These are phyloP conservation scores for Priocnemis perturbator DNA, from an alignment of 2,888 invertebrate species.

Conservation along the genomic window DNA sequence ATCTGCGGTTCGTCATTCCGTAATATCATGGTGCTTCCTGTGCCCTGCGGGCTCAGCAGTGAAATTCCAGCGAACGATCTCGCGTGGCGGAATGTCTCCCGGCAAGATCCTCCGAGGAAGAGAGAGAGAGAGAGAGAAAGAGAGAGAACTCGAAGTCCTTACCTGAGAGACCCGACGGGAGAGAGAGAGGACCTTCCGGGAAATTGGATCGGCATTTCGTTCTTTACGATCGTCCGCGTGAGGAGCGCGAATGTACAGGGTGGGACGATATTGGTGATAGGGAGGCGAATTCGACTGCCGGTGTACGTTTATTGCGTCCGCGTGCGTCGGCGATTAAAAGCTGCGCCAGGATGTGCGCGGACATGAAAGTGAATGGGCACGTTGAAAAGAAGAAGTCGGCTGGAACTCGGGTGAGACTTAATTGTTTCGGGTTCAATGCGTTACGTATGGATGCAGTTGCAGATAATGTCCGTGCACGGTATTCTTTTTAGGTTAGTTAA, in stretches of 20 bases:
- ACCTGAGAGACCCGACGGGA: slow-evolving; percentile 17
- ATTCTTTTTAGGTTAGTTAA: too few relatives aligned
- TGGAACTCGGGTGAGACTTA: too few relatives aligned
- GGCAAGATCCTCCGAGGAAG: slow-evolving; percentile 25
- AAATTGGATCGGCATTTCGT: slow-evolving; percentile 40
- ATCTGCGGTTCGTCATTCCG: slow-evolving; percentile 8
- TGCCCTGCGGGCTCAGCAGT: slow-evolving; percentile 30
- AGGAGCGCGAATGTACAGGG: slow-evolving; percentile 16
- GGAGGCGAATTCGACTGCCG: not conserved
- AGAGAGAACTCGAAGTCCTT: slow-evolving; percentile 1
- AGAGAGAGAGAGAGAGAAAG: slow-evolving; percentile 11
- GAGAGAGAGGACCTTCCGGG: slow-evolving; percentile 30
- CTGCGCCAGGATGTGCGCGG: too few relatives aligned
- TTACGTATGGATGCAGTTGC: too few relatives aligned
- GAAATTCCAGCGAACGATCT: slow-evolving; percentile 39
- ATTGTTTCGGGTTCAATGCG: too few relatives aligned
- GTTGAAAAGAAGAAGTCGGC: too few relatives aligned
- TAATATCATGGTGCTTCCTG: slow-evolving; percentile 24
- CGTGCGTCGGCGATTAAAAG: too few relatives aligned
- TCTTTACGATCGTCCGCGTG: slow-evolving; percentile 29
- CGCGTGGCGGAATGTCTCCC: slow-evolving; percentile 41
- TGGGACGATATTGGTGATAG: not conserved
- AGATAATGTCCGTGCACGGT: too few relatives aligned
- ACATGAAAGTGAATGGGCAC: too few relatives aligned
- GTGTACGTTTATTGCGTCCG: slow-evolving; percentile 1